These are phyloP conservation scores for Setipinna tenuifilis DNA, from an alignment of 2,797 vertebrate genomes.

Conservation along the genomic window DNA sequence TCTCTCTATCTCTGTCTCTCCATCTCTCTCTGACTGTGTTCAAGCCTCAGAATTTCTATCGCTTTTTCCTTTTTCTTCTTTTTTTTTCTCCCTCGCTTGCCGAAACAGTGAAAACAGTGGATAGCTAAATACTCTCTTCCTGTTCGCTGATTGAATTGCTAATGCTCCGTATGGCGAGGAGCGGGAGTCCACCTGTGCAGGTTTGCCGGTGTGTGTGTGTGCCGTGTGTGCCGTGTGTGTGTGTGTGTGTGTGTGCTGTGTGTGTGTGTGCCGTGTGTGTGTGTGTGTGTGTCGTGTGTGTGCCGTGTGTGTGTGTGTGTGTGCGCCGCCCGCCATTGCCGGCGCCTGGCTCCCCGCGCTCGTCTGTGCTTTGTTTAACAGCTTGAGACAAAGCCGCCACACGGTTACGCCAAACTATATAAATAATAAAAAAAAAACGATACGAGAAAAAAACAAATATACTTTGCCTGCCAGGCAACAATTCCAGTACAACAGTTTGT, in stretches of 20 bases:
- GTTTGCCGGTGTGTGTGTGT: not conserved
- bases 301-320: too few species aligned
- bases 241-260: too few species aligned
- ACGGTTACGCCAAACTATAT: not conserved
- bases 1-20: not conserved
- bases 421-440: not conserved
- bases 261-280: too few species aligned
- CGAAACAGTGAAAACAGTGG: slow-evolving; percentile 30
- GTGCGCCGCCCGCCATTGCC: too few species aligned
- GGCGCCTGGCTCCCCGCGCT: not conserved
- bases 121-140: slow-evolving; percentile 44
- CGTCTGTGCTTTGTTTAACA: slow-evolving; percentile 22
- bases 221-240: not conserved
- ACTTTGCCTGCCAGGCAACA: slow-evolving; percentile 13
- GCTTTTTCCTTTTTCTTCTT: slow-evolving; percentile 3
- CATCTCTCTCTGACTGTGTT: not conserved
- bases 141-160: slow-evolving; percentile 55
- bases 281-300: not conserved
- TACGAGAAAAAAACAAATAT: not conserved
- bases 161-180: slow-evolving; percentile 45
- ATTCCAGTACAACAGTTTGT: not conserved
- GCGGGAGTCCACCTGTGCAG: slow-evolving; percentile 59
- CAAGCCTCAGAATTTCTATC: too few species aligned
- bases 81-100: not conserved
- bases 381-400: slow-evolving; percentile 28